These are phyloP conservation scores for Parelbella ahira DNA, from an alignment of 2,888 invertebrate species.

Conservation along the genomic window DNA sequence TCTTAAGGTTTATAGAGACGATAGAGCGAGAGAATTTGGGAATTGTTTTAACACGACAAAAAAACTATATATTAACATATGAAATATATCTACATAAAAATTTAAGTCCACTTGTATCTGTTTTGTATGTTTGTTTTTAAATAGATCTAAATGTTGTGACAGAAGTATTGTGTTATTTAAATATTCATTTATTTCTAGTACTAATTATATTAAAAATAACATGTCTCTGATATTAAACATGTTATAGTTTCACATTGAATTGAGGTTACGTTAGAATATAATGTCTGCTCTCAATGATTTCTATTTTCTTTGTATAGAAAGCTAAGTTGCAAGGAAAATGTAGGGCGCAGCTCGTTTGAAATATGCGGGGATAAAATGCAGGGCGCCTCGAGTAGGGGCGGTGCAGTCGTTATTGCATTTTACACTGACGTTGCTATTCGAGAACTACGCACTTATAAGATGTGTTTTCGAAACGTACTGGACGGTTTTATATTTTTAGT, in stretches of 20 bases:
- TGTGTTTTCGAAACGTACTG: slow-evolving; percentile 8
- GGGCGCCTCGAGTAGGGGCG: slow-evolving; percentile 32
- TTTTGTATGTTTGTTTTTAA: too few relatives aligned
- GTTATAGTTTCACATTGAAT: neutral
- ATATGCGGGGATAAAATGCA: slow-evolving; percentile 38
- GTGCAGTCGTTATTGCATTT: slow-evolving; percentile 40
- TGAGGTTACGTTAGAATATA: neutral
- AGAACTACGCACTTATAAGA: slow-evolving; percentile 29
- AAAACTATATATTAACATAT: too few relatives aligned
- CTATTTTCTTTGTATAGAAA: slow-evolving; percentile 23
- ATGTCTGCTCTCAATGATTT: slow-evolving; percentile 18
- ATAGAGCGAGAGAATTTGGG: too few relatives aligned
- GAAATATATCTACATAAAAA: too few relatives aligned
- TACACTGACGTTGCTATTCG: slow-evolving; percentile 34
- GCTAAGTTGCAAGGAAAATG: slow-evolving; percentile 26
- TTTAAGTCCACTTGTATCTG: too few relatives aligned
- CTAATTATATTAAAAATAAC: too few relatives aligned
- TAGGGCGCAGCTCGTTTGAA: slow-evolving; percentile 30
- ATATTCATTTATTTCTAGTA: too few relatives aligned
- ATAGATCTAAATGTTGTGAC: too few relatives aligned
- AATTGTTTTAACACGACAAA: too few relatives aligned
- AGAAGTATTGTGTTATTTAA: too few relatives aligned
- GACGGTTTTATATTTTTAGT: slow-evolving; percentile 20
- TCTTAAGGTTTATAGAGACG: too few relatives aligned
- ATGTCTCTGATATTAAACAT: too few relatives aligned